Base-by-base conservation (phyloP, 92 coral and sea anemone genomes). In the Siderastrea radians region DNA sequence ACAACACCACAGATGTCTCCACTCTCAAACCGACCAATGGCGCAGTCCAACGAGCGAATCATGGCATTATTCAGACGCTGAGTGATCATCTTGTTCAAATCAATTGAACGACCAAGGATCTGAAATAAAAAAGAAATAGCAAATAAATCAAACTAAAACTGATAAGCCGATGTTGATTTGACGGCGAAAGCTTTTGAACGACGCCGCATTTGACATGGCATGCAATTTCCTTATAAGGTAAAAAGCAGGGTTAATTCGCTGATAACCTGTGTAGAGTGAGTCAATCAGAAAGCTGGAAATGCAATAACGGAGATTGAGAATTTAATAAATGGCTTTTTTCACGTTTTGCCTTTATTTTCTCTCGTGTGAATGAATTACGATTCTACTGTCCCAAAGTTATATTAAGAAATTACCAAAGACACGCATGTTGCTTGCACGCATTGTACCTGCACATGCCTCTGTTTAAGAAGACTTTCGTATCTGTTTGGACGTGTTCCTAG, bases 1-100 rank as follows among this genome's bases (percentile, higher is more conserved):
- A 97, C 99, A 74, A 97, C 96, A 15, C 99, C 99, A 72, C 99
- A 95, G 59, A 97, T 87, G 88, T 96, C 98, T 9, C 99, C 99
- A 92, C 99, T 97, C 84, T 97, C 99, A 79, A 97, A 97, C 78
- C 99, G 90, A 80, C 95, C 94, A 51, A 97, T 95, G 49, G 99
- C 98, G 44, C 85, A 90, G 54, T 97, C 99, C 49, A 97, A 85
- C 19, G 99, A 97, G 52, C 88, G 89, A 61, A 91, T 66, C 96
- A 97, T 89, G 90, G 96, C 89, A 71, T 84, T 91, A 85, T 97
- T 97, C 49, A 95, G 93, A 72, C 98, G 95, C 75, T 97, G 99
- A 0, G 99, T 95, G 54, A 97, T 88, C 47, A 97, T 72, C 72
- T 96, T 93, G 91, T 95, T 97, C 10, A 97, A 93, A 80, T 97